Evolutionary conservation across 2,888 invertebrate genomes (phyloP).

Genomic region (Ametastegia equiseti): DNA sequence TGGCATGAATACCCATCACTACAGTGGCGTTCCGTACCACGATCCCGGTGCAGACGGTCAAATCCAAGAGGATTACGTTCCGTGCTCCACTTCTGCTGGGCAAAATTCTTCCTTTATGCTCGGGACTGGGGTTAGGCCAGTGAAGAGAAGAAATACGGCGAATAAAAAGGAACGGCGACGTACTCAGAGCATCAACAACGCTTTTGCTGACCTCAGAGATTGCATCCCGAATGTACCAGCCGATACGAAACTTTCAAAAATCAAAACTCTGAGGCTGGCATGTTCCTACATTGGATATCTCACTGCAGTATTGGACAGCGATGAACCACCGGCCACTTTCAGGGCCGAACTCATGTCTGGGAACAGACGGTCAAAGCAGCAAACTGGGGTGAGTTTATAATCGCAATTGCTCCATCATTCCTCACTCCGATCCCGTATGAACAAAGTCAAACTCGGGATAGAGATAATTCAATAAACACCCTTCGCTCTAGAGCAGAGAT

Average conservation of each 20-base stretch:
- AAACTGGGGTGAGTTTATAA: constrained; percentile 63
- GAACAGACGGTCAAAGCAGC: constrained; percentile 68
- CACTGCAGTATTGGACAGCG: constrained; percentile 92
- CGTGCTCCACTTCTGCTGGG: constrained; percentile 53
- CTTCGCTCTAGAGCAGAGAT: not conserved
- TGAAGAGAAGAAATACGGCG: constrained; percentile 90
- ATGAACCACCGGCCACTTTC: constrained; percentile 90
- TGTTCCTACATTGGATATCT: constrained; percentile 96
- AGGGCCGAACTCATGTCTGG: constrained; percentile 85
- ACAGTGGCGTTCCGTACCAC: constrained; percentile 1
- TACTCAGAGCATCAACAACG: constrained; percentile 96
- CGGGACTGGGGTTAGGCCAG: constrained; percentile 9
- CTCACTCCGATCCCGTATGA: not conserved
- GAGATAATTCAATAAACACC: constrained; percentile 15
- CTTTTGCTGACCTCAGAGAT: constrained; percentile 93
- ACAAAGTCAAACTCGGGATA: not conserved
- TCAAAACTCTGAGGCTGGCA: constrained; percentile 95
- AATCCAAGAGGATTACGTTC: constrained; percentile 47
- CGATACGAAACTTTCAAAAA: constrained; percentile 97
- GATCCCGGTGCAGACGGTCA: constrained; percentile 20
- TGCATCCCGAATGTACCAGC: constrained; percentile 98
- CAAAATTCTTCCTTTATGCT: constrained; percentile 62
- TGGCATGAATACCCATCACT: not conserved
- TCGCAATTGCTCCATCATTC: not conserved
- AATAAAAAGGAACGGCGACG: constrained; percentile 96